Percentiles rank a stretch among this genome's conserved stretches.
These are phyloP conservation scores for Bos taurus DNA, from an alignment of 2,113 vertebrate species.

Conservation along the genomic window DNA sequence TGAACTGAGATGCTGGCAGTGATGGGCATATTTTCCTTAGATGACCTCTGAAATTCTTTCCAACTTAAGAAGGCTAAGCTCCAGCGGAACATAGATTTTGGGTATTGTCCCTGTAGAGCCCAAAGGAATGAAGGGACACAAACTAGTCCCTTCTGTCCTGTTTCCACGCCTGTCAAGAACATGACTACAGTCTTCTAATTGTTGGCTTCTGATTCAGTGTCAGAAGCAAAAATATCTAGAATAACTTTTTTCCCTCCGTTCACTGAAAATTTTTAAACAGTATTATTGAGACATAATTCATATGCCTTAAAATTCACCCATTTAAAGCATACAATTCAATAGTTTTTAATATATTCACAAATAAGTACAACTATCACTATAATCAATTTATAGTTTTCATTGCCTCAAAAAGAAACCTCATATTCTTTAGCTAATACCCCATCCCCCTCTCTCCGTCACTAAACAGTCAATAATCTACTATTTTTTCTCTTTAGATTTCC, in stretches of 20 bases:
- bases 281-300: background rate
- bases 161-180: background rate
- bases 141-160: background rate
- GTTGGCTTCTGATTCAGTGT: background rate
- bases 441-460: too few relatives aligned
- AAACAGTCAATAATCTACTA: too few relatives aligned
- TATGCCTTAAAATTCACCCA: too few relatives aligned
- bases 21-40: constrained; percentile 16
- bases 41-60: constrained; percentile 48
- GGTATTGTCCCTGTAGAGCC: background rate
- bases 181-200: background rate
- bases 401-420: too few relatives aligned
- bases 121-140: background rate
- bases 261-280: background rate
- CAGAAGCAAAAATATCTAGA: background rate
- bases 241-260: background rate
- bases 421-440: too few relatives aligned
- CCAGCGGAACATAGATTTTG: background rate
- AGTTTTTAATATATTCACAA: too few relatives aligned
- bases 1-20: background rate
- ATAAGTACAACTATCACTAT: too few relatives aligned
- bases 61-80: background rate
- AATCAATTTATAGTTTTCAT: too few relatives aligned
- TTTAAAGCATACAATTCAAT: too few relatives aligned
- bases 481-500: too few relatives aligned